These are phyloP conservation scores for Lophius piscatorius DNA, from an alignment of 2,113 vertebrate genomes.

Conservation along the genomic window DNA sequence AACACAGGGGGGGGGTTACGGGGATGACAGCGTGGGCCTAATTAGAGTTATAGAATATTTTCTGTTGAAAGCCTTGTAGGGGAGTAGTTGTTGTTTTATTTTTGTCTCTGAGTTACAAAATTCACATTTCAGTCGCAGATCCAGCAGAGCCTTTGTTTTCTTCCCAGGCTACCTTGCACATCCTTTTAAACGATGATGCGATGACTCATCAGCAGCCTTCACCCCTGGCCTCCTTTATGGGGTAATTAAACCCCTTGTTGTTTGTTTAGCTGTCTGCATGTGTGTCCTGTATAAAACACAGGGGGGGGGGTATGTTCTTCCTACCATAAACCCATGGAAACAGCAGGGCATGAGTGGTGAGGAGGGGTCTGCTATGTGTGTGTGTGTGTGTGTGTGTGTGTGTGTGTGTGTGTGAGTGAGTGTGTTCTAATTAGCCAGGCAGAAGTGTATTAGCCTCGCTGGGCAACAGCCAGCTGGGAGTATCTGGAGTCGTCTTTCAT, in stretches of 20 bases:
- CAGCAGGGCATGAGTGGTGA: conserved; percentile 58
- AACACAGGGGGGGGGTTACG: too few relatives aligned
- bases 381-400: conserved; percentile 18
- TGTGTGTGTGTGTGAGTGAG: conserved; percentile 58
- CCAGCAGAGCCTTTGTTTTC: conserved; percentile 1
- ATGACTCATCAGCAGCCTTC: conserved; percentile 51
- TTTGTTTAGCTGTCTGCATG: conserved; percentile 75
- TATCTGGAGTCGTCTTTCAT: conserved; percentile 77
- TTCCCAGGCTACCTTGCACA: conserved; percentile 6
- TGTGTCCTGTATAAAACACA: conserved; percentile 71
- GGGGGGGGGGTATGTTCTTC: conserved; percentile 69
- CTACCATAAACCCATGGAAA: conserved; percentile 71
- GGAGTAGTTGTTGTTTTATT: too few relatives aligned
- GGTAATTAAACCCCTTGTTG: conserved; percentile 67
- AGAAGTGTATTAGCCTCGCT: conserved; percentile 73
- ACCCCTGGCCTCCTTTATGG: conserved; percentile 64
- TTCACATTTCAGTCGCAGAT: too few relatives aligned
- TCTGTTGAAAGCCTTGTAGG: too few relatives aligned
- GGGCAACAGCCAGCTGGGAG: conserved; percentile 75
- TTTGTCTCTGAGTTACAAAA: too few relatives aligned
- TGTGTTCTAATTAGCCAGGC: conserved; percentile 74
- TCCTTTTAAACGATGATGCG: conserved; percentile 39
- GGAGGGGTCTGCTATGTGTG: conserved; percentile 47
- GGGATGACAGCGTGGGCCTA: too few relatives aligned
- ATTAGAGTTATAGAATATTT: too few relatives aligned